Evolutionary conservation across 2,888 invertebrate genomes (phyloP).

Genomic region (Latrodectus hesperus): DNA sequence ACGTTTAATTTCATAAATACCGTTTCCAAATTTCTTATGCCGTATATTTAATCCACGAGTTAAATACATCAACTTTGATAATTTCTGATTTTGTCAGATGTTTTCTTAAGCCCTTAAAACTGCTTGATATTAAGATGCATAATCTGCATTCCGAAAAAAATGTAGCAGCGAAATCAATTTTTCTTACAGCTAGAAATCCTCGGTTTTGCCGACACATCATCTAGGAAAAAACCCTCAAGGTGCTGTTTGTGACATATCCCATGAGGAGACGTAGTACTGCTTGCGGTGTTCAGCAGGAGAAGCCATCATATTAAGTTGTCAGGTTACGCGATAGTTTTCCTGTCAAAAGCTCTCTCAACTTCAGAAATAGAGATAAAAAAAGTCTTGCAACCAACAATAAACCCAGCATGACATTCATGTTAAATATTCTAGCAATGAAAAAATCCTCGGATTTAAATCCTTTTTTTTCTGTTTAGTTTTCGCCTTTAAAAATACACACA

Average conservation of each 20-base stretch:
- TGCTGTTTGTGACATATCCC: slow-evolving; percentile 51
- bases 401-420: slow-evolving; percentile 27
- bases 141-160: slow-evolving; percentile 41
- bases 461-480: background rate
- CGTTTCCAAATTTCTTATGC: too few species aligned
- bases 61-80: too few species aligned
- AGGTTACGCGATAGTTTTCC: slow-evolving; percentile 57
- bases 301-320: slow-evolving; percentile 61
- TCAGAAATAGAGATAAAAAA: slow-evolving; percentile 21
- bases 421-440: slow-evolving; percentile 34
- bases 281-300: slow-evolving; percentile 37
- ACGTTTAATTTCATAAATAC: too few species aligned
- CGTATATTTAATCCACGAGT: too few species aligned
- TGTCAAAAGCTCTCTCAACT: slow-evolving; percentile 44
- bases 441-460: background rate
- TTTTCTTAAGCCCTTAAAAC: slow-evolving; percentile 2
- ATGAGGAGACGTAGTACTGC: background rate
- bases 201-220: background rate
- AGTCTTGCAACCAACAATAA: slow-evolving; percentile 4
- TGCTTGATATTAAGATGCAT: slow-evolving; percentile 22
- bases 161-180: background rate
- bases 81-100: slow-evolving; percentile 3
- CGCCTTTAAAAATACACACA: too few species aligned
- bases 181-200: background rate
- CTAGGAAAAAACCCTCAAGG: background rate